Evolutionary conservation across 2,797 vertebrate genomes (phyloP), one percentile per base, ranked within the genome.

Genomic region (Coilia nasus): DNA sequence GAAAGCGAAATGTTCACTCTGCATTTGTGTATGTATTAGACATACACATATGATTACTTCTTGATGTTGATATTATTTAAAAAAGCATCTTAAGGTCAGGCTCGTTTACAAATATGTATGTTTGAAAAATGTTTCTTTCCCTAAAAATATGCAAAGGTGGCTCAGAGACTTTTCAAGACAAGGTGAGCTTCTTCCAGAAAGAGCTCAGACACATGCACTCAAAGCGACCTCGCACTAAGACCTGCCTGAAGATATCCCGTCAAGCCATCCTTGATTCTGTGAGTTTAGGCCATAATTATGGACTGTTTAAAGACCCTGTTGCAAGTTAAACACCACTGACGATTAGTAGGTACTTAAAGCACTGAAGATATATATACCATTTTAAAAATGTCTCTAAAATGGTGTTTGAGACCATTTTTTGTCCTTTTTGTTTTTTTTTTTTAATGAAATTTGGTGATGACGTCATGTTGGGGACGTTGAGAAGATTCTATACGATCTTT

Each of bases 81-180:
- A 19, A 59, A 19, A 59, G 47, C 7, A 41, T 82, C 35, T 28
- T 78, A 1, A 15, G 35, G 3, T 21, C 57, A 59, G 57, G 17
- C 57, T 21, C 19, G 0, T 59, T 59, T 59, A 21, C 19, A 54
- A 54, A 59, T 59, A 2, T 59, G 57, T 21, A 59, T 59, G 57
- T 59, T 59, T 41, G 2, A 41, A 41, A 41, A 41, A 41, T 2
- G 5, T 67, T 67, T 3, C 7, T 59, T 10, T 83, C 31, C 19
- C 19, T 11, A 14, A 35, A 71, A 41, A 44, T 78, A 4, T 44
- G 35, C 15, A 17, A 4, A 99, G 98, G 98, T 86, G 98, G 98
- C 91, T 99, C 98, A 0, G 98, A 99, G 94, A 99, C 98, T 0
- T 99, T 99, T 93, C 98, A 99, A 93, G 98, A 99, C 92, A 99